Base-by-base conservation (phyloP, 2,888 invertebrate genomes). In the Dysmachus trigonus region DNA sequence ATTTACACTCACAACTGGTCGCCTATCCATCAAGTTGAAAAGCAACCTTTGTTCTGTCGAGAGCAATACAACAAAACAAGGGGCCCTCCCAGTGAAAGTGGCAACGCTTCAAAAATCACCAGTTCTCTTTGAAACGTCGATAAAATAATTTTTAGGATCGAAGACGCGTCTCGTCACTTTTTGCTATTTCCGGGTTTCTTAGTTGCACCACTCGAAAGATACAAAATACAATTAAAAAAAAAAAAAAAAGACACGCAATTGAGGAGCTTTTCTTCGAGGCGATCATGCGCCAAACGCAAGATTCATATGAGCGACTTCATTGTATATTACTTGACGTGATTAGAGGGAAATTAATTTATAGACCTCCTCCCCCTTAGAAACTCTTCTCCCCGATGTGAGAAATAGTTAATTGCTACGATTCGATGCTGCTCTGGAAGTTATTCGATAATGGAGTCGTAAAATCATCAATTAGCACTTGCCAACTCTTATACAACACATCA, bases 41-140 rank as follows among this genome's bases (percentile, higher is more conserved):
- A 30, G 77, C 30, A 77, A 77, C 47, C 47, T 77, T 77, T 77
- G 77, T 77, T 47, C 77, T 77, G 47, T 1, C 76, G 76, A 22
- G 27, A n/a, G n/a, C n/a, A n/a, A n/a, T n/a, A n/a, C 15, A 77
- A 77, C 30, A 47, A 77, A n/a, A n/a, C n/a, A n/a, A n/a, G n/a
- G n/a, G 47, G 41, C 77, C 77, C 22, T 62, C 62, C 27, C 77
- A 77, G 77, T 77, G 77, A 77, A 77, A 77, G 77, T 77, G 41
- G 62, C 22, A 62, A 62, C 62, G 27, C 27, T 27, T 62, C 62
- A 47, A 47, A 47, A 47, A n/a, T 47, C 47, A 47, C 6, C 47
- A 47, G 15, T n/a, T n/a, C 41, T 7, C 13, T n/a, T 77, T 27
- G 47, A 4, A 77, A 27, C 77, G 51, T 8, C 73, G 33, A 73